Evolutionary conservation across 2,797 vertebrate species (phyloP).

Genomic region (Spinibarbus caldwelli): DNA sequence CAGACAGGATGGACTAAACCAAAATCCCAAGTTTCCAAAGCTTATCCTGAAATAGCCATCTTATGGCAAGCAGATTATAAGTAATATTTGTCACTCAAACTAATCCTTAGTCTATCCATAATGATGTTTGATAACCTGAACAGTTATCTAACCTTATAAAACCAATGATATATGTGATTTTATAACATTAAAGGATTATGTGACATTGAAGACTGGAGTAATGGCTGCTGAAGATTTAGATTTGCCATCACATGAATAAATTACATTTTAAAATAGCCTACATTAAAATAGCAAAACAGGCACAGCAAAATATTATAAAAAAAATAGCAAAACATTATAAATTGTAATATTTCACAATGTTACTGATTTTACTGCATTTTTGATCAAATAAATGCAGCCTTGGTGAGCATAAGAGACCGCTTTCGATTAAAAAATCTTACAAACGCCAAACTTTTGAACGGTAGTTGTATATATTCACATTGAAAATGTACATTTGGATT

Average conservation of each 20-base stretch:
- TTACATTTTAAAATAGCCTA: neutral
- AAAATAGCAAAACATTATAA: neutral
- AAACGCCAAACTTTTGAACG: neutral
- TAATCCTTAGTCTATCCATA: slow-evolving; percentile 9
- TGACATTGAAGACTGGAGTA: neutral
- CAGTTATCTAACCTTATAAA: slow-evolving; percentile 1
- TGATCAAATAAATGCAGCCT: neutral
- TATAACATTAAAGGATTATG: neutral
- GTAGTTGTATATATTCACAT: neutral
- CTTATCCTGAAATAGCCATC: slow-evolving; percentile 76
- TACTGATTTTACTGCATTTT: neutral
- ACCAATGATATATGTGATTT: neutral
- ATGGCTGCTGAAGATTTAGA: neutral
- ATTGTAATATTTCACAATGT: neutral
- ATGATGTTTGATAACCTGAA: slow-evolving; percentile 16
- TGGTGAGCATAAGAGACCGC: neutral
- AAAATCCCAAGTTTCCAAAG: slow-evolving; percentile 64
- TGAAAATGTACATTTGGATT: no score
- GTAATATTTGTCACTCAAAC: slow-evolving; percentile 64
- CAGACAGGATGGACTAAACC: neutral
- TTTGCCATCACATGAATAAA: neutral
- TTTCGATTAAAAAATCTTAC: neutral
- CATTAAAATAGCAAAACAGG: neutral
- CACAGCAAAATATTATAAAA: no score
- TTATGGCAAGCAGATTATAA: slow-evolving; percentile 74